Conservation (phyloP, 1,140 invertebrate species). For the Heliconius hewitsoni region DNA sequence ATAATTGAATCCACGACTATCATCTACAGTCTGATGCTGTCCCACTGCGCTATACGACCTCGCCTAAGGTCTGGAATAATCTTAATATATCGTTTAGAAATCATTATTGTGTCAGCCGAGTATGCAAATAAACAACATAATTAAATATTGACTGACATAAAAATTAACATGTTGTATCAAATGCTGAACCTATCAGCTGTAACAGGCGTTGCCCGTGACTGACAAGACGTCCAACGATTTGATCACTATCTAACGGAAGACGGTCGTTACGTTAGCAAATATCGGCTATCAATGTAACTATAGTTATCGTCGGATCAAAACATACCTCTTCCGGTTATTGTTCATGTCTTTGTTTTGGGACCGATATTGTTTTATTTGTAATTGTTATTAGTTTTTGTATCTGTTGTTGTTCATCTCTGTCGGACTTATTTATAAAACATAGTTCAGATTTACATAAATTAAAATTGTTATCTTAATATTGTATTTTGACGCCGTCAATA, state of each 20-base stretch:
- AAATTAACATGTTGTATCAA: constrained; percentile 9
- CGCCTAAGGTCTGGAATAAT: neutral
- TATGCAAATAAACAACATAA: constrained; percentile 3
- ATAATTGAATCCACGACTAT: no score
- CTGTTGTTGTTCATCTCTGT: neutral
- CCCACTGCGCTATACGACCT: no score
- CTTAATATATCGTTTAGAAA: neutral
- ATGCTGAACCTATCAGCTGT: neutral
- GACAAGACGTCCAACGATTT: constrained; percentile 40
- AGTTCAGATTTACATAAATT: neutral
- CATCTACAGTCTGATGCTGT: no score
- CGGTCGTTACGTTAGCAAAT: constrained; percentile 56
- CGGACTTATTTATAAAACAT: neutral
- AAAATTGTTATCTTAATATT: neutral
- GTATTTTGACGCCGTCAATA: neutral
- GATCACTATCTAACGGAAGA: constrained; percentile 58
- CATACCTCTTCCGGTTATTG: constrained; percentile 66
- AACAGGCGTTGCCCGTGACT: constrained; percentile 15
- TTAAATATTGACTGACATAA: constrained; percentile 18
- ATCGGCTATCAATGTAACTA: constrained; percentile 53
- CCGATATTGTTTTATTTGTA: constrained; percentile 52
- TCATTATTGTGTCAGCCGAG: neutral
- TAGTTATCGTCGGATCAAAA: constrained; percentile 53
- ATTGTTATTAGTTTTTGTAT: constrained; percentile 9
- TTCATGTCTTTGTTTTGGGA: constrained; percentile 44